These are phyloP conservation scores for Pachypeltis micranthus DNA, from an alignment of 1,140 invertebrate species.

Conservation along the genomic window DNA sequence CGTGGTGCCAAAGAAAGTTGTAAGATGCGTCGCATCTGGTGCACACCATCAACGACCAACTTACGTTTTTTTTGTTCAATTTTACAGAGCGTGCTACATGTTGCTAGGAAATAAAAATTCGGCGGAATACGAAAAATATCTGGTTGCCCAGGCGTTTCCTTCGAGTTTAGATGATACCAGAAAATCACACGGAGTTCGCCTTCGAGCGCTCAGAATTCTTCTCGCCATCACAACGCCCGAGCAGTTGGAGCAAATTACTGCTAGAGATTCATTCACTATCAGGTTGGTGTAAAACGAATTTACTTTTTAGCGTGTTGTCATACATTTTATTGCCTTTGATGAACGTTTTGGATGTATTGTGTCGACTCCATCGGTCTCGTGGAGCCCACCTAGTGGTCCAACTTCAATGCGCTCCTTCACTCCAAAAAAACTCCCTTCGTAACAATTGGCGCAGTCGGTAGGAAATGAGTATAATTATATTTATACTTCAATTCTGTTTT, in stretches of 20 bases:
- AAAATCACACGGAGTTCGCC: conserved; percentile 27
- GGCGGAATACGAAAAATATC: conserved; percentile 13
- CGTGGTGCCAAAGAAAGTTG: no score
- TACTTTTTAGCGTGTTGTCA: conserved; percentile 10
- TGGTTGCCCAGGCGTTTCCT: conserved; percentile 27
- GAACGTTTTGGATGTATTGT: no score
- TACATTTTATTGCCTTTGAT: background rate
- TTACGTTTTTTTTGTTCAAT: no score
- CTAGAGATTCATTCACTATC: conserved; percentile 24
- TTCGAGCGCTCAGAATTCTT: conserved; percentile 34
- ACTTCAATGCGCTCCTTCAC: no score
- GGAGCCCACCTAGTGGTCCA: no score
- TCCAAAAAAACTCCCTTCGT: no score
- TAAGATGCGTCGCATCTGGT: no score
- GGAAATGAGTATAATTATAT: no score
- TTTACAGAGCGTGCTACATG: conserved; percentile 36
- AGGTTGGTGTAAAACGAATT: conserved; percentile 11
- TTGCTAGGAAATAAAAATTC: conserved; percentile 29
- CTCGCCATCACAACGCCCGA: conserved; percentile 29
- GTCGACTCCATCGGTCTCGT: no score
- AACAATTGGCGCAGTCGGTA: no score
- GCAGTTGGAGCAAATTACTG: conserved; percentile 32
- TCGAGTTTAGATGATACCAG: conserved; percentile 27
- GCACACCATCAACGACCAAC: no score
- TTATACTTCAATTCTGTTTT: no score